Conservation (phyloP, 2,113 vertebrate species). For the Nerophis lumbriciformis region DNA sequence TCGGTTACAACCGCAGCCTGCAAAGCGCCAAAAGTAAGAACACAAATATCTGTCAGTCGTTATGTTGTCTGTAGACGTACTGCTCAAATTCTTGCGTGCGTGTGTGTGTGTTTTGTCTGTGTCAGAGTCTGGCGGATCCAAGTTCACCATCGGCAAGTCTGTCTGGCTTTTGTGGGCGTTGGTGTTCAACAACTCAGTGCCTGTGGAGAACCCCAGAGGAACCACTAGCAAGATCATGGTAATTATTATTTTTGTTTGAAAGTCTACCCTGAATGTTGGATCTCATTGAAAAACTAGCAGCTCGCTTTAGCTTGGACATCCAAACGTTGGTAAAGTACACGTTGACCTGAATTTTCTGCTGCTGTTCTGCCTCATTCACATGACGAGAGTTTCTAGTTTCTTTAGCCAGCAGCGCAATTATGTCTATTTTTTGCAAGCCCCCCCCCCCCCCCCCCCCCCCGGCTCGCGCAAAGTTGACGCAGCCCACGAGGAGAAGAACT, state of each 20-base stretch:
- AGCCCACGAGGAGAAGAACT: constrained; percentile 9
- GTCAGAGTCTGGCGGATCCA: constrained; percentile 76
- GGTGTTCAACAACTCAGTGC: constrained; percentile 95
- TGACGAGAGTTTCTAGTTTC: too few species aligned
- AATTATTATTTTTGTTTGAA: constrained; percentile 2
- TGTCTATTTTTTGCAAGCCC: too few species aligned
- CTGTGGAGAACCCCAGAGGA: constrained; percentile 89
- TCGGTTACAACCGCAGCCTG: constrained; percentile 82
- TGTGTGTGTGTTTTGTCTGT: neutral
- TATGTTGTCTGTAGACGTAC: neutral
- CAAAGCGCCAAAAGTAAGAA: constrained; percentile 85
- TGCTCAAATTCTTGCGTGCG: neutral
- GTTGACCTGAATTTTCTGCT: too few species aligned
- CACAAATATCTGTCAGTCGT: neutral
- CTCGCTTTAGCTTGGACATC: too few species aligned
- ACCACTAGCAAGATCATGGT: constrained; percentile 97
- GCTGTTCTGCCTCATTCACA: too few species aligned
- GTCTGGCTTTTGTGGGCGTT: constrained; percentile 85
- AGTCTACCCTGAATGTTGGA: too few species aligned
- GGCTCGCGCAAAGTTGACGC: neutral
- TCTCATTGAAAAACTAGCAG: too few species aligned
- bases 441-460: too few species aligned
- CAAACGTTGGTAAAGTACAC: too few species aligned
- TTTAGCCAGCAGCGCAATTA: neutral
- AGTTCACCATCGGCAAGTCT: constrained; percentile 91